Evolutionary conservation across 2,797 vertebrate genomes (phyloP).

Genomic region (Gymnoscopelus braueri): DNA sequence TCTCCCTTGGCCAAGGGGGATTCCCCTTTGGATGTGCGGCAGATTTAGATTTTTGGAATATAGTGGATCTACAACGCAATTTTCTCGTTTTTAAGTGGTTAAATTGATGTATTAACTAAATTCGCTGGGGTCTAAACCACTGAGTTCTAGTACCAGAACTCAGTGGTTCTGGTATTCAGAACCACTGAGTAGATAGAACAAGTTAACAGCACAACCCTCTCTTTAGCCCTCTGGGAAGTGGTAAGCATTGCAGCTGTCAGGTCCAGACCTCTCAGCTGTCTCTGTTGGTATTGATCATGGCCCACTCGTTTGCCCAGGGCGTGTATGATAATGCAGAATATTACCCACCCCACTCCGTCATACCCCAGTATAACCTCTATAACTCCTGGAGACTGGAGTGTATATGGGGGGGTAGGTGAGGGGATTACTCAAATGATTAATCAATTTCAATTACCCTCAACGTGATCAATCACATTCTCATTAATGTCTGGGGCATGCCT

Average conservation of each 20-base stretch:
- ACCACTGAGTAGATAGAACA: not conserved
- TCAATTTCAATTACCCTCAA: conserved; percentile 78
- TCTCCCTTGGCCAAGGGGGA: no score
- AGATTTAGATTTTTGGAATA: no score
- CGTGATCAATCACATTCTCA: conserved; percentile 79
- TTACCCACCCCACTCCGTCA: conserved; percentile 39
- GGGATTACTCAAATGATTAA: conserved; percentile 68
- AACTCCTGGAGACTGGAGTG: conserved; percentile 50
- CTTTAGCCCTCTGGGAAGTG: conserved; percentile 13
- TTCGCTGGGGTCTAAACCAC: no score
- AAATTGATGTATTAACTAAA: no score
- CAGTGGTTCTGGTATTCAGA: no score
- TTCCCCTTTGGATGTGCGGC: no score
- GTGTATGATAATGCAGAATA: conserved; percentile 53
- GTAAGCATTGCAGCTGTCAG: conserved; percentile 38
- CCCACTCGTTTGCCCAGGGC: conserved; percentile 32
- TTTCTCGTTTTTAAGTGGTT: no score
- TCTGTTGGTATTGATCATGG: conserved; percentile 51
- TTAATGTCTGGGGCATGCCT: conserved; percentile 63
- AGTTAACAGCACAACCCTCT: conserved; percentile 13
- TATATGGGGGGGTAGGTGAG: conserved; percentile 55
- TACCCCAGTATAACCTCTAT: conserved; percentile 46
- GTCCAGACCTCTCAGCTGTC: conserved; percentile 30
- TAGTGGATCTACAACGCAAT: no score
- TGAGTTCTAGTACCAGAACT: no score